phyloP scores from a whole-genome alignment of 2,797 vertebrate species.

The Karalla daura region DNA sequence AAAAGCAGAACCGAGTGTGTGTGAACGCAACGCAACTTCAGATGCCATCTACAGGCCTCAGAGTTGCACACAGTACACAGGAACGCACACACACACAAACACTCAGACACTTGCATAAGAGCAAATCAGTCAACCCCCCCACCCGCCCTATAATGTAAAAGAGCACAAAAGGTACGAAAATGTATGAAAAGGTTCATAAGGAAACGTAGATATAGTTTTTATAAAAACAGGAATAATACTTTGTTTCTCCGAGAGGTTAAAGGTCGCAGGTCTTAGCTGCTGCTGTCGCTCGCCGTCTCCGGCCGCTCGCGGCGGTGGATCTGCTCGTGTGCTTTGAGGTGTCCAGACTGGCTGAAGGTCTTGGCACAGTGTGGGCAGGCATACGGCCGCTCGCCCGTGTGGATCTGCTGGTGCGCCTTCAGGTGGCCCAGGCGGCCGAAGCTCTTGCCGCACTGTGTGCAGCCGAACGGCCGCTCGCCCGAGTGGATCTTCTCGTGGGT shows the following conservation, averaged over 20 bases:
- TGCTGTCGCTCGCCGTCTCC: conserved; percentile 74
- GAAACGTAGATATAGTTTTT: conserved; percentile 73
- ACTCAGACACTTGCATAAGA: conserved; percentile 78
- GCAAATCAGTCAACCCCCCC: conserved; percentile 73
- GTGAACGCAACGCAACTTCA: too few relatives aligned
- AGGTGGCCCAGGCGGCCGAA: conserved; percentile 86
- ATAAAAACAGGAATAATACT: conserved; percentile 81
- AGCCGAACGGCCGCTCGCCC: conserved; percentile 83
- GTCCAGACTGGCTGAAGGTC: conserved; percentile 86
- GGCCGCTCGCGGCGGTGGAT: conserved; percentile 82
- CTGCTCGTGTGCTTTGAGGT: conserved; percentile 86
- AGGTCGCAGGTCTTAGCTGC: conserved; percentile 56
- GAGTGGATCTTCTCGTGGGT: conserved; percentile 87
- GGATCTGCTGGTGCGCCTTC: conserved; percentile 88
- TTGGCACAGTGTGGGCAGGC: conserved; percentile 81
- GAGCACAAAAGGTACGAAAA: conserved; percentile 81
- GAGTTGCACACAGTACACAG: conserved; percentile 49
- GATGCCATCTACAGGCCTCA: conserved; percentile 62
- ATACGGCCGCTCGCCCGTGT: conserved; percentile 84
- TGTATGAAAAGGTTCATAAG: conserved; percentile 71
- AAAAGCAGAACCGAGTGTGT: too few relatives aligned
- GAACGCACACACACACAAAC: conserved; percentile 48
- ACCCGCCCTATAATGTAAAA: conserved; percentile 67
- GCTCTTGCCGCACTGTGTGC: conserved; percentile 87
- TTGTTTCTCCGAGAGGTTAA: conserved; percentile 75